Evolutionary conservation across 2,113 vertebrate genomes (phyloP).

Genomic region (Bostrychus sinensis): DNA sequence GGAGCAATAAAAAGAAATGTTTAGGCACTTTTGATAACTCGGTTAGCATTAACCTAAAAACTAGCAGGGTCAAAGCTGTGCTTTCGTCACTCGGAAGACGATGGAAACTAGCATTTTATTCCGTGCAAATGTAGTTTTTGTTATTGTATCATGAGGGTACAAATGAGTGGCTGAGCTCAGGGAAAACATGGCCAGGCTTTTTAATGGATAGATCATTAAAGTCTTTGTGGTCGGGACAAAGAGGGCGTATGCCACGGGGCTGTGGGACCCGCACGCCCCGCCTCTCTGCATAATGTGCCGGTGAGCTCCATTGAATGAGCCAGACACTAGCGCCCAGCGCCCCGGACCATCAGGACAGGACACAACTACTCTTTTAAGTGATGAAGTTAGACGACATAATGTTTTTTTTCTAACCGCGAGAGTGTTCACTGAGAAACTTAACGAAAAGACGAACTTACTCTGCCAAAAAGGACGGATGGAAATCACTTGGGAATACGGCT

Average conservation of each 20-base stretch:
- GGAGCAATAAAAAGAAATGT: too few relatives aligned
- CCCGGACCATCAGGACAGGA: not conserved
- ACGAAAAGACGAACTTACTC: conserved; percentile 18
- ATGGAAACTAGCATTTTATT: conserved; percentile 1
- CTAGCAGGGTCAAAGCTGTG: not conserved
- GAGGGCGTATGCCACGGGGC: conserved; percentile 58
- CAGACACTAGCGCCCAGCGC: conserved; percentile 38
- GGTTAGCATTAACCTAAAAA: too few relatives aligned
- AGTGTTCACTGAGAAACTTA: not conserved
- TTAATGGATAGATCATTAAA: not conserved
- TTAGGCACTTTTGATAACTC: too few relatives aligned
- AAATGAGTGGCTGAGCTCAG: not conserved
- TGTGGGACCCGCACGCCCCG: conserved; percentile 35
- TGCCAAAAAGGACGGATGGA: conserved; percentile 51
- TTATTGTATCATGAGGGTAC: not conserved
- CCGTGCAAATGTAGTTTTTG: not conserved
- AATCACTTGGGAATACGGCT: conserved; percentile 48
- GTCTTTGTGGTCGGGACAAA: conserved; percentile 37
- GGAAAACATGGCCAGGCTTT: not conserved
- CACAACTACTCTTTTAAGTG: not conserved
- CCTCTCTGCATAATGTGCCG: conserved; percentile 72
- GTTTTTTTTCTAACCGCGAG: conserved; percentile 8
- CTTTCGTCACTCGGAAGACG: not conserved
- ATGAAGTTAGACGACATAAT: conserved; percentile 2
- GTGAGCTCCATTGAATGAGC: conserved; percentile 53